phyloP scores from a whole-genome alignment of 2,797 vertebrate genomes.

The Arnoldichthys spilopterus region DNA sequence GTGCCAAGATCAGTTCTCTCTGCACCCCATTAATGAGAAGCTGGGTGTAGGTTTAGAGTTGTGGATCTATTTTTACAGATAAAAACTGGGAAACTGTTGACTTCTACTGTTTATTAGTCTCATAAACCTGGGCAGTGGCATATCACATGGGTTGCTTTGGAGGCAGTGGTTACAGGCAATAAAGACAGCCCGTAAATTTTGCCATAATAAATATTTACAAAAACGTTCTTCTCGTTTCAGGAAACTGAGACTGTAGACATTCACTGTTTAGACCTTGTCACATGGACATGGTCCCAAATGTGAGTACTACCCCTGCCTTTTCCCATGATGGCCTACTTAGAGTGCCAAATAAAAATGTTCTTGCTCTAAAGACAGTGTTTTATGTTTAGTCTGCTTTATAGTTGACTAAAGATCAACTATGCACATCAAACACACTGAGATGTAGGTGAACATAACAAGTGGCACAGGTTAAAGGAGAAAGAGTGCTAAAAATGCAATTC shows the following conservation, averaged over 20 bases:
- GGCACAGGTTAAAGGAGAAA: too few species aligned
- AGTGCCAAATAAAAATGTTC: neutral
- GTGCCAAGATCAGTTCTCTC: too few species aligned
- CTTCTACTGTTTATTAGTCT: neutral
- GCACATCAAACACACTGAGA: neutral
- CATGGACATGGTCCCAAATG: constrained; percentile 92
- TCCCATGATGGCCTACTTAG: neutral
- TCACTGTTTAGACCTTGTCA: constrained; percentile 89
- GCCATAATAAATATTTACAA: neutral
- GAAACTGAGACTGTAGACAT: constrained; percentile 87
- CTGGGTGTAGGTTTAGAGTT: too few species aligned
- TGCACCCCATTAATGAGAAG: too few species aligned
- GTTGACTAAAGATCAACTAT: neutral
- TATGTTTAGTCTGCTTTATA: neutral
- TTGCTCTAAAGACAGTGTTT: neutral
- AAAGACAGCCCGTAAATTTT: neutral
- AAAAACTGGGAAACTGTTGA: too few species aligned
- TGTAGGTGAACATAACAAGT: neutral
- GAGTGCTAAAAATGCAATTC: neutral
- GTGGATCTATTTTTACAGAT: too few species aligned
- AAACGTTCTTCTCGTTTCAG: constrained; percentile 71
- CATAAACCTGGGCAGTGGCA: too few species aligned
- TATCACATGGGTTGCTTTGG: neutral
- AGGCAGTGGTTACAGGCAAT: neutral
- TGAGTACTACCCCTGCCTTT: constrained; percentile 65